A percentile compares a stretch with the other conserved stretches of the same genome.
phyloP scores from a whole-genome alignment of 2,888 invertebrate genomes.

The Choreutis nemorana region DNA sequence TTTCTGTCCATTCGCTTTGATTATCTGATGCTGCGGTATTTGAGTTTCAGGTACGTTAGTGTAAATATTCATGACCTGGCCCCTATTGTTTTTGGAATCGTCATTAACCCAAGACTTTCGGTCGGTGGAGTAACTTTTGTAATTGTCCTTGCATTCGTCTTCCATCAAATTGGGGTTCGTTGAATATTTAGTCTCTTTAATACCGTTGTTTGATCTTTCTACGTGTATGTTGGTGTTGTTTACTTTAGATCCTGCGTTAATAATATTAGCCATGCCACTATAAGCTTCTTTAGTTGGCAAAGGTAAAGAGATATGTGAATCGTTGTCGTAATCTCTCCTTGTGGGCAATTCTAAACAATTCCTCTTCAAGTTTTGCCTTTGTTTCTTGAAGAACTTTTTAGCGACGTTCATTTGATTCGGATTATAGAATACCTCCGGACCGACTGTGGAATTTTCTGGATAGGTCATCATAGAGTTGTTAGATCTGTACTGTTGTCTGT shows the following conservation, averaged over 20 bases:
- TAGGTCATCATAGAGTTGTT: constrained; percentile 73
- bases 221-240: constrained; percentile 84
- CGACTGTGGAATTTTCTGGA: constrained; percentile 58
- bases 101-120: constrained; percentile 47
- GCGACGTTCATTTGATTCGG: constrained; percentile 94
- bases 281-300: constrained; percentile 54
- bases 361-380: constrained; percentile 76
- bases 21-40: constrained; percentile 67
- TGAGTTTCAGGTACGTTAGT: constrained; percentile 70
- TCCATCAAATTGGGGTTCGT: constrained; percentile 72
- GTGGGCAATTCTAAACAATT: constrained; percentile 76
- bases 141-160: constrained; percentile 69
- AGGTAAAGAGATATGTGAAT: constrained; percentile 59
- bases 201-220: constrained; percentile 61
- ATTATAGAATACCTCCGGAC: constrained; percentile 88
- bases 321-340: constrained; percentile 64
- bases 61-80: constrained; percentile 67
- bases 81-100: constrained; percentile 35
- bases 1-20: constrained; percentile 40
- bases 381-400: constrained; percentile 90
- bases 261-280: constrained; percentile 66
- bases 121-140: constrained; percentile 44
- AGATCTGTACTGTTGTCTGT: constrained; percentile 76
- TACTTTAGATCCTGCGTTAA: constrained; percentile 77
- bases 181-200: constrained; percentile 63